A percentile compares a stretch with the other conserved stretches of the same genome.
Conservation (phyloP, 1,140 invertebrate species). For the Zaprionus capensis region DNA sequence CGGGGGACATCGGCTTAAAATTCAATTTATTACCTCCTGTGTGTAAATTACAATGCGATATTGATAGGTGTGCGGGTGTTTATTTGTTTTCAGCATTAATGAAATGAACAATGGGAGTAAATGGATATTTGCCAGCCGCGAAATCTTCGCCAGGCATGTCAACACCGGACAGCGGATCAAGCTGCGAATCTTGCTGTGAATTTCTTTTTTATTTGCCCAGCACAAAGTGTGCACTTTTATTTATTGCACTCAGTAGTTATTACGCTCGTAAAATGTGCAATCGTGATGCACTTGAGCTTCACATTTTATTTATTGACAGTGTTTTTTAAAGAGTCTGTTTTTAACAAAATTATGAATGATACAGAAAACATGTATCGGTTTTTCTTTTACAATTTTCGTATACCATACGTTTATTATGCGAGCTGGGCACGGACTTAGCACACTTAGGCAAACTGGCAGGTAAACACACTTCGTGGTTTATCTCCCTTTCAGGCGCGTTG, state of each 20-base stretch:
- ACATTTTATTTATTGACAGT: neutral
- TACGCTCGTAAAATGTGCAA: constrained; percentile 45
- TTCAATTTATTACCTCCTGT: constrained; percentile 65
- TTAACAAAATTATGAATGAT: neutral
- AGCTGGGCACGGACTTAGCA: too few relatives aligned
- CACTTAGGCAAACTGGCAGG: too few relatives aligned
- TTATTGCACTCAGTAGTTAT: constrained; percentile 66
- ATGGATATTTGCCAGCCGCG: constrained; percentile 56
- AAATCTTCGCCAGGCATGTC: constrained; percentile 31
- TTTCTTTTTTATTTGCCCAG: constrained; percentile 46
- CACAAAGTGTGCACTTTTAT: constrained; percentile 55
- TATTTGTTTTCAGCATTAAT: constrained; percentile 74
- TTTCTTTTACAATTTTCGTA: too few relatives aligned
- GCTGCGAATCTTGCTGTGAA: neutral
- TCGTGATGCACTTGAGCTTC: constrained; percentile 43
- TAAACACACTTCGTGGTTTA: too few relatives aligned
- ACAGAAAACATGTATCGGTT: too few relatives aligned
- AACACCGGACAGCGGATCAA: constrained; percentile 5
- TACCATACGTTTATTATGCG: too few relatives aligned
- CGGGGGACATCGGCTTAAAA: constrained; percentile 51
- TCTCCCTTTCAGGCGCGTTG: too few relatives aligned
- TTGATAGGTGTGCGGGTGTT: constrained; percentile 15
- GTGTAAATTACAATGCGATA: constrained; percentile 36
- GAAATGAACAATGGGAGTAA: constrained; percentile 72
- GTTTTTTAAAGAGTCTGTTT: neutral